Percentiles rank a stretch among this genome's conserved stretches.
Conservation (phyloP, 2,797 vertebrate genomes). For the Monodelphis domestica region DNA sequence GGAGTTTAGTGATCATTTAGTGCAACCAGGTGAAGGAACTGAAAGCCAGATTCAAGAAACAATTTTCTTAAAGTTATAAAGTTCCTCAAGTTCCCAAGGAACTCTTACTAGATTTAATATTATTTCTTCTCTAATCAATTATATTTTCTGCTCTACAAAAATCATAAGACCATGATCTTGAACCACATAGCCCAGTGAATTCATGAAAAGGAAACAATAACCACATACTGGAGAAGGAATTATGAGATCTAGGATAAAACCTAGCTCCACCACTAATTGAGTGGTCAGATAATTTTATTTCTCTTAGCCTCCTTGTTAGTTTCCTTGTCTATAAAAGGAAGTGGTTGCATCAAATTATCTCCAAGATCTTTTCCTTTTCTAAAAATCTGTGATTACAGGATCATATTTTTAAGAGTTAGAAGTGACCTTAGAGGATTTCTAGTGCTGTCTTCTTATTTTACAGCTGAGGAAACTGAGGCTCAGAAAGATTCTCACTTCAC, state of each 20-base stretch:
- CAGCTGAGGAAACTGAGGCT: neutral
- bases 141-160: neutral
- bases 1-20: neutral
- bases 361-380: neutral
- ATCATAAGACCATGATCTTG: neutral
- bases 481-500: neutral
- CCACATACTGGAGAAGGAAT: neutral
- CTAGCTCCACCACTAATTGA: neutral
- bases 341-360: neutral
- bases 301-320: neutral
- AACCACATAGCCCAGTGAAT: neutral
- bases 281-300: neutral
- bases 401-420: neutral
- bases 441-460: neutral
- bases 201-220: neutral
- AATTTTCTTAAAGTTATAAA: neutral
- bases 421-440: neutral
- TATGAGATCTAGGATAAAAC: neutral
- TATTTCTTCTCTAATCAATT: neutral
- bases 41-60: neutral
- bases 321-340: neutral
- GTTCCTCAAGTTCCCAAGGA: neutral
- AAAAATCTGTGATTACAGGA: neutral
- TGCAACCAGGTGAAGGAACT: neutral
- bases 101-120: neutral